A percentile compares a stretch with the other conserved stretches of the same genome.
Evolutionary conservation across 2,888 invertebrate genomes (phyloP).

Genomic region (Theodoxus fluviatilis): DNA sequence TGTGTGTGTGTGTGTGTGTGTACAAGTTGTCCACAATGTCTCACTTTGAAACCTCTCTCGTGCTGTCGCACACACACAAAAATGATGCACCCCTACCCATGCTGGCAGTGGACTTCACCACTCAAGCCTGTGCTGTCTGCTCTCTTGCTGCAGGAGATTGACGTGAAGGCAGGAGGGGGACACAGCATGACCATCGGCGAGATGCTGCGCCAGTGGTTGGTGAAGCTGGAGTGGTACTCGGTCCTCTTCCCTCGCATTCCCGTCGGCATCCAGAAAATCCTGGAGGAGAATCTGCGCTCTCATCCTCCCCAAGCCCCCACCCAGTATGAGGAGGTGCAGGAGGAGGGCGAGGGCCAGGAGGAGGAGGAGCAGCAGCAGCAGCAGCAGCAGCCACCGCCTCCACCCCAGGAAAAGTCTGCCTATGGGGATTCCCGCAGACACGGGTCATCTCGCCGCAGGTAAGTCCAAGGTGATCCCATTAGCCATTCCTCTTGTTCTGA

Average conservation of each 20-base stretch:
- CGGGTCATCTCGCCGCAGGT: too few relatives aligned
- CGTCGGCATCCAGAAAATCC: conserved; percentile 91
- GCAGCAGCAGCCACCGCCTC: too few relatives aligned
- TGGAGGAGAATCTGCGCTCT: conserved; percentile 75
- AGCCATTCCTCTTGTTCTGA: too few relatives aligned
- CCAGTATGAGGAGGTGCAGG: conserved; percentile 28
- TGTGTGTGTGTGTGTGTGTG: too few relatives aligned
- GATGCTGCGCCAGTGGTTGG: conserved; percentile 88
- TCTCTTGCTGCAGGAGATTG: conserved; percentile 77
- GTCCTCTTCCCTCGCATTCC: conserved; percentile 98
- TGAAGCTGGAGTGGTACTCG: conserved; percentile 98
- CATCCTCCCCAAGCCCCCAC: conserved; percentile 19
- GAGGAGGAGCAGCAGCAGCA: too few relatives aligned
- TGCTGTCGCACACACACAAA: too few relatives aligned
- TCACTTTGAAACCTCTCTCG: background rate
- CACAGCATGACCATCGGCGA: conserved; percentile 91
- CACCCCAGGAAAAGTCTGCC: too few relatives aligned
- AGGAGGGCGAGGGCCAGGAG: too few relatives aligned
- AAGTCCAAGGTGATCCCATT: too few relatives aligned
- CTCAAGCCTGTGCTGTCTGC: conserved; percentile 7
- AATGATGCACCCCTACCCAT: too few relatives aligned
- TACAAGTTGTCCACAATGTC: too few relatives aligned
- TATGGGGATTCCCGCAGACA: too few relatives aligned
- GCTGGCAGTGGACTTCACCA: background rate
- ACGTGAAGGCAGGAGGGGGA: conserved; percentile 97